These are phyloP conservation scores for Eristalinus aeneus DNA, from an alignment of 2,888 invertebrate species.

Conservation along the genomic window DNA sequence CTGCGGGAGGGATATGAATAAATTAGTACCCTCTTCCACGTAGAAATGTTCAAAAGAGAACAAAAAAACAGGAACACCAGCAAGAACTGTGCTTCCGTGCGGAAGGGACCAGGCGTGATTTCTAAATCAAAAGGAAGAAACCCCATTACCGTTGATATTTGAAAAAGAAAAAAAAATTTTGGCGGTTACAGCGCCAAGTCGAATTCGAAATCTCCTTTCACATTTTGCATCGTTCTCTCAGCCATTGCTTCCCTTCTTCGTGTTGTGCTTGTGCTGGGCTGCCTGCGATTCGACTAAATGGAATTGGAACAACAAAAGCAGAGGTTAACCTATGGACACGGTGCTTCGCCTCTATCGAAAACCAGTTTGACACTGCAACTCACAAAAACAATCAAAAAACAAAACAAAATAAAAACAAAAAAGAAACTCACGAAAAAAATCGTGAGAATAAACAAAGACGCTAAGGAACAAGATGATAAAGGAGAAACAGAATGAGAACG, in stretches of 20 bases:
- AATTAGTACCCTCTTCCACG: conserved; percentile 10
- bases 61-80: not conserved
- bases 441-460: conserved; percentile 59
- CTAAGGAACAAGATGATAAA: not conserved
- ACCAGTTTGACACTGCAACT: conserved; percentile 27
- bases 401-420: conserved; percentile 1
- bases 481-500: conserved; percentile 13
- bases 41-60: not conserved
- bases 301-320: conserved; percentile 61
- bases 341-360: not conserved
- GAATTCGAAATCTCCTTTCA: conserved; percentile 51
- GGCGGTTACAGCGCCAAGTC: conserved; percentile 36
- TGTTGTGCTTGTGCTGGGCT: not conserved
- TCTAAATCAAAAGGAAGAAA: conserved; percentile 10
- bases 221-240: conserved; percentile 37
- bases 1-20: conserved; percentile 21
- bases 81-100: conserved; percentile 12
- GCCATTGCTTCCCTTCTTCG: not conserved
- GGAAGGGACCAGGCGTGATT: not conserved
- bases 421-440: conserved; percentile 19
- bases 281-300: conserved; percentile 14
- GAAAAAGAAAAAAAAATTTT: conserved; percentile 29
- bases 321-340: conserved; percentile 28
- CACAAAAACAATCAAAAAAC: conserved; percentile 22
- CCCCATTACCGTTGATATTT: conserved; percentile 14